A percentile compares a stretch with the other conserved stretches of the same genome.
phyloP scores from a whole-genome alignment of 2,888 invertebrate genomes.

The Leucophenga montana region DNA sequence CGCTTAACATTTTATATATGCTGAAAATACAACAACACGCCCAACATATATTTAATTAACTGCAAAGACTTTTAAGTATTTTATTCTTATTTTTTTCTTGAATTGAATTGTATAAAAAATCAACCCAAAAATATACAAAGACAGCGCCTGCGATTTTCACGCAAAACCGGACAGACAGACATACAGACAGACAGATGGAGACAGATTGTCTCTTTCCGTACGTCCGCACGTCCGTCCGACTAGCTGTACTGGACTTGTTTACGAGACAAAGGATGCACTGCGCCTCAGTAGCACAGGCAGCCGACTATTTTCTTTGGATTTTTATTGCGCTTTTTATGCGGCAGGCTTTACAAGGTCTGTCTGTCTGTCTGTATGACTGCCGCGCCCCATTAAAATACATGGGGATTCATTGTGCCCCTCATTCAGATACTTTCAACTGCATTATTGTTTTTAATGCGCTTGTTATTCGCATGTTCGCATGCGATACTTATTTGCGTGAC shows the following conservation, averaged over 20 bases:
- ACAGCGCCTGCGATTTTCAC: slow-evolving; percentile 21
- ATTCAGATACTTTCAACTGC: slow-evolving; percentile 35
- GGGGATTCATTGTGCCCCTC: slow-evolving; percentile 42
- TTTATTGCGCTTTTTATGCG: not conserved
- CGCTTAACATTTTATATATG: no score
- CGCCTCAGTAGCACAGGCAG: not conserved
- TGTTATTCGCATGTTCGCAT: slow-evolving; percentile 64
- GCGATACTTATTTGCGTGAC: slow-evolving; percentile 69
- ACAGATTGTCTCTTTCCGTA: not conserved
- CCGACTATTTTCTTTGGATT: not conserved
- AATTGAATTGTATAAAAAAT: slow-evolving; percentile 19
- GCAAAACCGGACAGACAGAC: not conserved
- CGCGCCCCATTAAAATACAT: not conserved
- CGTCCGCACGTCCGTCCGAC: not conserved
- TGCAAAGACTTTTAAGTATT: slow-evolving; percentile 60
- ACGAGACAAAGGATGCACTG: slow-evolving; percentile 8
- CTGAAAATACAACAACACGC: slow-evolving; percentile 7
- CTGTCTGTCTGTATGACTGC: not conserved
- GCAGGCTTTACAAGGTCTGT: slow-evolving; percentile 6
- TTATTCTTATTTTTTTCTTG: not conserved
- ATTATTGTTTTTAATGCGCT: slow-evolving; percentile 40
- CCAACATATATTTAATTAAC: slow-evolving; percentile 56
- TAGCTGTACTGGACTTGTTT: slow-evolving; percentile 2
- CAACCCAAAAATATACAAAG: not conserved
- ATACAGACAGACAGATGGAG: no score